Conservation (phyloP, 2,797 vertebrate species). For the Oreonectes daqikongensis region DNA sequence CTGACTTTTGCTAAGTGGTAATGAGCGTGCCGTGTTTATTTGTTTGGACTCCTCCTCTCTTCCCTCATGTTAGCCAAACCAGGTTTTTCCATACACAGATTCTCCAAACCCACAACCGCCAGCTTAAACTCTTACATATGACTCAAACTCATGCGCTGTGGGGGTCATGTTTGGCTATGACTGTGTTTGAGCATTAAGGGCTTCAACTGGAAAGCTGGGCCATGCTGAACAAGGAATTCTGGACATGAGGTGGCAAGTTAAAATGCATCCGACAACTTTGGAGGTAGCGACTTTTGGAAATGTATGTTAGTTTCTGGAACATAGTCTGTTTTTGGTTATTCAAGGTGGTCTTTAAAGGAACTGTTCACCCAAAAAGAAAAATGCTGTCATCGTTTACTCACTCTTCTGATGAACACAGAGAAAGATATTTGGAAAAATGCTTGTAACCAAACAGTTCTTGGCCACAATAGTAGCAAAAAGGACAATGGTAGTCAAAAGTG, state of each 20-base stretch:
- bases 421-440: too few relatives aligned
- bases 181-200: slow-evolving; percentile 13
- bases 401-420: too few relatives aligned
- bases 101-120: slow-evolving; percentile 6
- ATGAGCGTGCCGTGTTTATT: slow-evolving; percentile 16
- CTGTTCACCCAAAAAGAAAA: too few relatives aligned
- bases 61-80: slow-evolving; percentile 16
- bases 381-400: too few relatives aligned
- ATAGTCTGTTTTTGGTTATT: slow-evolving; percentile 8
- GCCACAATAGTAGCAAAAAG: too few relatives aligned
- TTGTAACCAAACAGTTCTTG: too few relatives aligned
- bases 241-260: neutral
- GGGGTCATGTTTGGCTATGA: slow-evolving; percentile 5
- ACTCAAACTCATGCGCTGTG: neutral
- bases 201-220: slow-evolving; percentile 3
- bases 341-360: neutral
- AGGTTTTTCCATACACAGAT: slow-evolving; percentile 12
- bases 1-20: slow-evolving; percentile 15
- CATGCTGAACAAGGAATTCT: neutral
- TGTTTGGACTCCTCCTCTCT: slow-evolving; percentile 9
- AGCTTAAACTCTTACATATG: slow-evolving; percentile 42
- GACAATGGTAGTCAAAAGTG: too few relatives aligned
- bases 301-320: neutral
- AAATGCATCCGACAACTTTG: neutral
- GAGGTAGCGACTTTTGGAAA: neutral